Conservation (phyloP, 1,140 invertebrate genomes). For the Oryctes rhinoceros region DNA sequence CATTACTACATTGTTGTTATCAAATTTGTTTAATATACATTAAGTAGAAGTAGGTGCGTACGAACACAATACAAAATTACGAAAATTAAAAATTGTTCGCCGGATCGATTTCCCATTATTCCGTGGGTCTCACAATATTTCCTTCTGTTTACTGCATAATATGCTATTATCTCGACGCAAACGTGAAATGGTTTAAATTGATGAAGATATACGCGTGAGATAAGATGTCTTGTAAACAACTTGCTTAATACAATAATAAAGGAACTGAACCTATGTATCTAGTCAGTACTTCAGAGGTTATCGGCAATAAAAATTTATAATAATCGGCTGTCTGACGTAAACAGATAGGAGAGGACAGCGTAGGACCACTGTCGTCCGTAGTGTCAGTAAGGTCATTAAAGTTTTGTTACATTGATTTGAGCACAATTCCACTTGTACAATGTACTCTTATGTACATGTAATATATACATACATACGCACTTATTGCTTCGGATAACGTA, state of each 20-base stretch:
- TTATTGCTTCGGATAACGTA: too few species aligned
- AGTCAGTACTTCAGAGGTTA: slow-evolving; percentile 12
- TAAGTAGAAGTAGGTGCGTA: too few species aligned
- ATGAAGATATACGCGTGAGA: not conserved
- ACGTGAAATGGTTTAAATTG: slow-evolving; percentile 26
- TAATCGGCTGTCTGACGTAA: slow-evolving; percentile 32
- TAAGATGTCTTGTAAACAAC: slow-evolving; percentile 29
- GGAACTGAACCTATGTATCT: slow-evolving; percentile 16
- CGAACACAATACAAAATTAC: too few species aligned
- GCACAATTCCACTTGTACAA: not conserved
- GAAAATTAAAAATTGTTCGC: too few species aligned
- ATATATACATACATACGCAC: too few species aligned
- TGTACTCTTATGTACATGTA: not conserved
- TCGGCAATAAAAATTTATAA: slow-evolving; percentile 34
- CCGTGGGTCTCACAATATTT: too few species aligned
- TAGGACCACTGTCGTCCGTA: not conserved
- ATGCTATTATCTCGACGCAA: not conserved
- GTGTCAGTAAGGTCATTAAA: slow-evolving; percentile 27
- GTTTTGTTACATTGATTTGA: slow-evolving; percentile 24
- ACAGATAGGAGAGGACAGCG: slow-evolving; percentile 14
- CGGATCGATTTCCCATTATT: too few species aligned
- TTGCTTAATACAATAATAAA: slow-evolving; percentile 36
- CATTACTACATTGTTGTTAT: too few species aligned
- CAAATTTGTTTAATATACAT: too few species aligned
- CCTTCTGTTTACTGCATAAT: too few species aligned